Percentiles rank a stretch among this genome's conserved stretches.
Conservation (phyloP, 2,113 vertebrate species). For the Rhinopithecus roxellana region DNA sequence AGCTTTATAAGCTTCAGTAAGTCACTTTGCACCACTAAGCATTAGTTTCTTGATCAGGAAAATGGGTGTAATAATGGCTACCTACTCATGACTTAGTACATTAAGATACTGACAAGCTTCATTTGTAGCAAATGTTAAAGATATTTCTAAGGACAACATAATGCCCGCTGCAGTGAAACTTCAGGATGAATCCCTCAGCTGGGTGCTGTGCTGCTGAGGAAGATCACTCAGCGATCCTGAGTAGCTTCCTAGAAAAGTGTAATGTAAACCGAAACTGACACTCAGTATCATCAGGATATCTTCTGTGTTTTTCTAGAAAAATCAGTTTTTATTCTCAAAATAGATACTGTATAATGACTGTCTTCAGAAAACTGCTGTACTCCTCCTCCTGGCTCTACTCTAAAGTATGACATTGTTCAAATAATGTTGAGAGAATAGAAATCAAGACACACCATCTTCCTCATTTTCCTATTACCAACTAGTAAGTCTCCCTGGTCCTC, state of each 20-base stretch:
- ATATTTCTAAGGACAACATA: background rate
- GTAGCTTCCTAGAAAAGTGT: background rate
- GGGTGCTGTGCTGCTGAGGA: background rate
- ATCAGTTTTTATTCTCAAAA: background rate
- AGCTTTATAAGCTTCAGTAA: background rate
- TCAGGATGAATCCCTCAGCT: background rate
- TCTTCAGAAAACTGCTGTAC: background rate
- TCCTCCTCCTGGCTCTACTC: background rate
- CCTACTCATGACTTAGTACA: background rate
- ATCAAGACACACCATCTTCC: background rate
- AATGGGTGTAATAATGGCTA: background rate
- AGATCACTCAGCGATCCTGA: background rate
- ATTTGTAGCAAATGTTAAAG: background rate
- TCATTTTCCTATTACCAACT: background rate
- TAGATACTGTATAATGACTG: background rate
- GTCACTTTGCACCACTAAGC: background rate
- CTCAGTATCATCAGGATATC: background rate
- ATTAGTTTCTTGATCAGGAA: background rate
- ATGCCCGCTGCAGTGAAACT: background rate
- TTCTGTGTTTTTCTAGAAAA: background rate
- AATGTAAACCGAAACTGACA: background rate
- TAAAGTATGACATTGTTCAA: background rate
- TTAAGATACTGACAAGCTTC: background rate
- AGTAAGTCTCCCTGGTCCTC: background rate
- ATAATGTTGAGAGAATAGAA: background rate